Base-by-base conservation (phyloP, 2,888 invertebrate genomes). In the Allophyes oxyacanthae region DNA sequence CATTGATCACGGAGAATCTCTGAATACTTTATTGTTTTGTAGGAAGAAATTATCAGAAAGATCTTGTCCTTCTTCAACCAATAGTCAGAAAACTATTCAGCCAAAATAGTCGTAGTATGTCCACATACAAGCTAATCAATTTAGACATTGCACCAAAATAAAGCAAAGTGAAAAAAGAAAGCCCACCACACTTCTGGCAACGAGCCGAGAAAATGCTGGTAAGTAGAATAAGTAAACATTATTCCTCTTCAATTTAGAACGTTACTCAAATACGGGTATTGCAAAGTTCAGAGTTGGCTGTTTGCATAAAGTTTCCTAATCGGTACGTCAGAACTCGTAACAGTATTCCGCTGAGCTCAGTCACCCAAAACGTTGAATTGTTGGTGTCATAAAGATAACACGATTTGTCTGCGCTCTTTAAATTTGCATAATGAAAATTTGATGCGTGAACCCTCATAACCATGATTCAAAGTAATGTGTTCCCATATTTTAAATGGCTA, bases 371-470 rank as follows among this genome's bases (percentile, higher is more conserved):
- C 59, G 57, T 63, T 67, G 64, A 75, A 72, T 72, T 63, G 71
- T 60, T 51, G 55, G 61, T 66, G 72, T 70, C 65, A 67, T 57
- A 58, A 60, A 75, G 79, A 77, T 81, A 81, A 76, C 64, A 48
- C 75, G 67, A 83, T 79, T 81, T 75, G 67, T 72, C 63, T 61
- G 58, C 53, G 48, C 51, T 69, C 51, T 64, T 76, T 70, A 70
- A 66, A 69, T 72, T 59, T 69, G 15, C 56, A 65, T 65, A 62
- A 56, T 53, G 50, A 55, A 68, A 58, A 49, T 58, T 64, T 73
- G 54, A 69, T 69, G 46, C 10, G 33, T 46, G 36, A 40, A 48
- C 45, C 56, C 40, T 46, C 40, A 13, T 52, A 33, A 43, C 7
- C 25, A 28, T 52, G 28, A 59, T 50, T 51, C 41, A 44, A 37